Percentiles rank a stretch among this genome's conserved stretches.
Evolutionary conservation across 2,888 invertebrate species (phyloP).

Genomic region (Drosophila colorata): DNA sequence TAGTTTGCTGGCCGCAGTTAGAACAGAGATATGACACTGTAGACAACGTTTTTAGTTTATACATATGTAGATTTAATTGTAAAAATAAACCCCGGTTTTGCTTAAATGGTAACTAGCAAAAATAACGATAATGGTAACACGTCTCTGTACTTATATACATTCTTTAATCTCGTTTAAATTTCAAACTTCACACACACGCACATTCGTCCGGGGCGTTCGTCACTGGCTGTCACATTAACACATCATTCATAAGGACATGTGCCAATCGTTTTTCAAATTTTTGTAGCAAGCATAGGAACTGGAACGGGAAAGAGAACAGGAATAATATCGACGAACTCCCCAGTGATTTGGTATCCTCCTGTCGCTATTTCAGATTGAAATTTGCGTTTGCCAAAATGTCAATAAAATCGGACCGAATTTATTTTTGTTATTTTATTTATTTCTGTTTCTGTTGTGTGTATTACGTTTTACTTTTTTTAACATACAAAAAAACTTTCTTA

Average conservation of each 20-base stretch:
- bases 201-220: conserved; percentile 24
- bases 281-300: conserved; percentile 29
- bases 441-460: conserved; percentile 52
- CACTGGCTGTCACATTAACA: conserved; percentile 82
- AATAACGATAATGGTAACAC: background rate
- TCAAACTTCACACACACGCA: conserved; percentile 9
- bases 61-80: too few species aligned
- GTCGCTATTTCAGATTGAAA: conserved; percentile 60
- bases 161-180: conserved; percentile 3
- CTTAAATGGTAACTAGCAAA: background rate
- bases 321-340: conserved; percentile 52
- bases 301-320: conserved; percentile 5
- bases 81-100: background rate
- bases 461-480: conserved; percentile 36
- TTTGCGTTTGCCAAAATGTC: conserved; percentile 80
- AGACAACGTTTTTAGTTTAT: too few species aligned
- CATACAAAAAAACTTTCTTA: conserved; percentile 54
- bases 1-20: too few species aligned
- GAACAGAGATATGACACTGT: too few species aligned
- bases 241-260: conserved; percentile 84
- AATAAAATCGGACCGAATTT: conserved; percentile 72
- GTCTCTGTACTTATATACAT: too few species aligned
- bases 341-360: conserved; percentile 59
- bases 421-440: conserved; percentile 52
- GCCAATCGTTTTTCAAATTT: conserved; percentile 74